Evolutionary conservation across 2,113 vertebrate species (phyloP).

Genomic region (Ia io): DNA sequence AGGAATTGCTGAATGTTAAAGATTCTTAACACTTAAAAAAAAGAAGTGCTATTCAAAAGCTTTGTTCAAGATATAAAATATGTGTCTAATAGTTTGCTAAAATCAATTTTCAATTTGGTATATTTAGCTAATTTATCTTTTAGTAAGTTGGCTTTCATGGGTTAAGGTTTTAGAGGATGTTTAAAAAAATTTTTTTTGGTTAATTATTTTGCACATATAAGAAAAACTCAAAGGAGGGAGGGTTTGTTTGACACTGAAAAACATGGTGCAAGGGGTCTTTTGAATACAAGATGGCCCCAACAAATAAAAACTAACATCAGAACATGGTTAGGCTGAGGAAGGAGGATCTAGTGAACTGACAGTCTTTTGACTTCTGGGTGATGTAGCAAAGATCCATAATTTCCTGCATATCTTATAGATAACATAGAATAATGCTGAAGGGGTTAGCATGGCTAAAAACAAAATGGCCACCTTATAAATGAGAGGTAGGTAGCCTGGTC

Average conservation of each 20-base stretch:
- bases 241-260: background rate
- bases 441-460: background rate
- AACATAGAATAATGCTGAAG: background rate
- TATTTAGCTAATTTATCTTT: conserved; percentile 27
- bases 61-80: background rate
- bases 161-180: background rate
- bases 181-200: background rate
- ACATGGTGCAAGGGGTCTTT: background rate
- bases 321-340: background rate
- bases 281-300: background rate
- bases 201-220: background rate
- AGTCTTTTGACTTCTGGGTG: background rate
- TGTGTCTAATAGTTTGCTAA: background rate
- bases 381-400: background rate
- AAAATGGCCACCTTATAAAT: background rate
- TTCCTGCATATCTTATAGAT: background rate
- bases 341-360: background rate
- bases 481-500: background rate
- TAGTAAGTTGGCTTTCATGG: background rate
- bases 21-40: background rate
- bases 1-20: background rate
- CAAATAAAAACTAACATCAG: background rate
- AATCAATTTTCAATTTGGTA: background rate
- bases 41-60: background rate
- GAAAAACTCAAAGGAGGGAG: background rate